Evolutionary conservation across 2,113 vertebrate species (phyloP), one percentile per base, ranked within the genome.

Genomic region (Pterocles gutturalis): DNA sequence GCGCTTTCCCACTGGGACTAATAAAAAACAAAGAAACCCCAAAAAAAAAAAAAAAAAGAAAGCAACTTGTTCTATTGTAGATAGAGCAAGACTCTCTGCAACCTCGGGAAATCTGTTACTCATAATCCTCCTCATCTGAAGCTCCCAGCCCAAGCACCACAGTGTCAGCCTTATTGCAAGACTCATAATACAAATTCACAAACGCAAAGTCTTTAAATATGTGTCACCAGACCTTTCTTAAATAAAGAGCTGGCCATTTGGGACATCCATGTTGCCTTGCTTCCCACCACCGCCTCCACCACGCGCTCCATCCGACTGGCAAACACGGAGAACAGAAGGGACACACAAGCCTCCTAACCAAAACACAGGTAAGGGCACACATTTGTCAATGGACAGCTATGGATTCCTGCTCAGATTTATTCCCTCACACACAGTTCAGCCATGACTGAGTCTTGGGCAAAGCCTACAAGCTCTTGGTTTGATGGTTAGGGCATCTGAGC

Each of bases 61-160:
- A 92, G 53, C 2, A 0, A 75, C 57, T 87, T 0, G 0, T 60
- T 84, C 83, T 89, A 1, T 72, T 96, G 87, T 57, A 89, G 87
- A 77, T 31, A 69, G 67, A 96, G 49, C 43, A 85, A 95, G 53
- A 29, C 26, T 61, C n/a, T 83, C 5, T 83, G 97, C 90, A 78
- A 96, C 95, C 87, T 94, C 1, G 2, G 91, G 91, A 92, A 95
- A 94, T 95, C 80, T 95, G 95, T 79, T 91, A 46, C 65, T 81
- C 77, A 91, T 84, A 84, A 97, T 51, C 43, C 34, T 83, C 84
- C 49, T 77, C 71, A 36, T 33, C 36, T 0, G 4, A 75, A 95
- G 60, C 72, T 91, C 67, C 78, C 87, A 92, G 86, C 48, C 53
- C 86, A 76, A 92, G 77, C 69, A 48, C 64, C 54, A 33, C 64